Evolutionary conservation across 2,797 vertebrate genomes (phyloP), one percentile per base, ranked within the genome.

Genomic region (Phalanger gymnotis): DNA sequence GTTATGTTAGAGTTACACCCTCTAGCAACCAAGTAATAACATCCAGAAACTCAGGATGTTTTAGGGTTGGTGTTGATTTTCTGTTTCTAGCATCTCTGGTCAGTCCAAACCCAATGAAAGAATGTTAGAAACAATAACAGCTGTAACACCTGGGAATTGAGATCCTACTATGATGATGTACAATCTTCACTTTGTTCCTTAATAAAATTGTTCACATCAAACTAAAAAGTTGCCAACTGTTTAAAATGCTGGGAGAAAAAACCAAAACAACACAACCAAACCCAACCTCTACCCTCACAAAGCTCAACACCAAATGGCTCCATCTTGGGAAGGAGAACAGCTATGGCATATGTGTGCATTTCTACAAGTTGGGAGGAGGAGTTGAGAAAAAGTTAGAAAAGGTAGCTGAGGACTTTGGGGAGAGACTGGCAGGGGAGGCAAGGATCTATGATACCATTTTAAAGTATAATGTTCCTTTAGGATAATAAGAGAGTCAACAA

Each of bases 41-140:
- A 87, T 27, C 25, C 40, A 87, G 73, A 87, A 47, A 51, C 73
- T 87, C 73, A 51, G 40, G 40, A 27, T 51, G 73, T 81, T 58
- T 95, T 31, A 58, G 93, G 92, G 53, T 3, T 66, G 55, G 28
- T 51, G 66, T 25, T 54, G 55, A 14, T 47, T 93, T 93, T 52
- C 73, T 87, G 87, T 66, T 93, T 90, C n/a, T 34, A 92, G 87
- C 53, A 93, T 19, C 40, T 87, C 73, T 89, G 91, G 31, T 53
- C 54, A 92, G 19, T 52, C 90, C 27, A 3, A 93, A 13, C 40
- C 92, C 30, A 4, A 52, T 3, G 57, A 40, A 16, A 87, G 73
- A 73, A 31, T 4, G 19, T 92, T 19, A 56, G 73, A 27, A 28
- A 47, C 10, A 87, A 25, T 61, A 57, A 91, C 19, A 13, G 87